Evolutionary conservation across 2,797 vertebrate genomes (phyloP).

Genomic region (Arrhamphus sclerolepis): DNA sequence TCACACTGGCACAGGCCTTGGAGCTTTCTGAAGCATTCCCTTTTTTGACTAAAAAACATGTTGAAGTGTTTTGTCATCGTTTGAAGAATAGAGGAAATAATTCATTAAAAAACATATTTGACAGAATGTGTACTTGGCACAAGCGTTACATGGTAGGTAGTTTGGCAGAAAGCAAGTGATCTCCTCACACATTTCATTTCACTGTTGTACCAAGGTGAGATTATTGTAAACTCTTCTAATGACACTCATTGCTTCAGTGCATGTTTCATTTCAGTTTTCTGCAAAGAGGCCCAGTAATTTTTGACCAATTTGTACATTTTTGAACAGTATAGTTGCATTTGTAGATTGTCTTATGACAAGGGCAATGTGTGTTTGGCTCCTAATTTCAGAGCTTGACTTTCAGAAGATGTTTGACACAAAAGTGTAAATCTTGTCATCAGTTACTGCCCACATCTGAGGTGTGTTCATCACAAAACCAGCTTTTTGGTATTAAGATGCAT

Average conservation of each 20-base stretch:
- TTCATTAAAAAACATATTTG: not conserved
- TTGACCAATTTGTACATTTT: slow-evolving; percentile 15
- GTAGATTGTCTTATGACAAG: no score
- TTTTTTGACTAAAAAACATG: not conserved
- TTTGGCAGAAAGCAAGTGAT: not conserved
- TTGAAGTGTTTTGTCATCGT: not conserved
- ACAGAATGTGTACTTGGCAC: not conserved
- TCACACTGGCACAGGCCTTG: not conserved
- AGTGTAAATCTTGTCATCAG: not conserved
- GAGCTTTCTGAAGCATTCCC: not conserved
- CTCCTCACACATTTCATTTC: not conserved
- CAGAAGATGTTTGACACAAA: not conserved
- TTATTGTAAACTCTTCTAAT: slow-evolving; percentile 16
- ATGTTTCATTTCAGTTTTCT: no score
- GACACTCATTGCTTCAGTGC: not conserved
- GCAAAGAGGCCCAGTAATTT: not conserved
- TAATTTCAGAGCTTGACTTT: not conserved
- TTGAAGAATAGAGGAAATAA: not conserved
- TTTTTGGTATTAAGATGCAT: not conserved
- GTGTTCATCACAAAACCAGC: no score
- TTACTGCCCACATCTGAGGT: not conserved
- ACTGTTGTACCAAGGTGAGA: slow-evolving; percentile 13
- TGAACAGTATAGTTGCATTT: no score
- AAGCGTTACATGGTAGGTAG: not conserved
- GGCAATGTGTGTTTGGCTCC: not conserved